A percentile compares a stretch with the other conserved stretches of the same genome.
Conservation (phyloP, 2,797 vertebrate species). For the Poeciliopsis gracilis region DNA sequence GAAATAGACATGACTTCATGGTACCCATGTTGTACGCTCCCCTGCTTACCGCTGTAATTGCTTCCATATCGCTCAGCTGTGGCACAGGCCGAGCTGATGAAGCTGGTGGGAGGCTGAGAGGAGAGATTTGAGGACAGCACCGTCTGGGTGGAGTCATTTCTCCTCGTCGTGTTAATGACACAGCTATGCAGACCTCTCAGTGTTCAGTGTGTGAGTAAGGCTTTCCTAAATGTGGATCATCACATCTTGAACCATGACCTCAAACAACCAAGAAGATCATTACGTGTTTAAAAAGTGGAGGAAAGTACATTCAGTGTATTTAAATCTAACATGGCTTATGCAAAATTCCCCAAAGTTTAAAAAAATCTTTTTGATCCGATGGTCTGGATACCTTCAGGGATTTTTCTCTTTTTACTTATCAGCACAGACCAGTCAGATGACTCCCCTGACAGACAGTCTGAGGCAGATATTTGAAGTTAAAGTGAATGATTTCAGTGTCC, state of each 20-base stretch:
- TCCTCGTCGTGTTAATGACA: conserved; percentile 55
- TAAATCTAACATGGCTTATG: background rate
- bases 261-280: conserved; percentile 50
- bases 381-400: conserved; percentile 16
- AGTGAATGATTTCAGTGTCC: conserved; percentile 41
- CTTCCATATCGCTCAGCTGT: conserved; percentile 78
- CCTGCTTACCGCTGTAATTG: conserved; percentile 73
- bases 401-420: conserved; percentile 13
- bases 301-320: conserved; percentile 23
- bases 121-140: conserved; percentile 38
- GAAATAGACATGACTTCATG: conserved; percentile 40
- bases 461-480: conserved; percentile 24
- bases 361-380: conserved; percentile 32
- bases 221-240: conserved; percentile 54
- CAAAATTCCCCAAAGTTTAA: conserved; percentile 23
- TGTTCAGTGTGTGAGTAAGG: conserved; percentile 57
- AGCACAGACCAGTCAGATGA: conserved; percentile 39
- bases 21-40: conserved; percentile 47
- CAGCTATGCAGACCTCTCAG: conserved; percentile 41
- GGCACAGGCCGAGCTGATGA: conserved; percentile 62
- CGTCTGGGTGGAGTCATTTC: conserved; percentile 69
- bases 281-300: conserved; percentile 38
- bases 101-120: conserved; percentile 60
- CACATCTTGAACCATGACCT: conserved; percentile 47
- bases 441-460: conserved; percentile 14